phyloP scores from a whole-genome alignment of 2,797 vertebrate species.

The Manis pentadactyla region DNA sequence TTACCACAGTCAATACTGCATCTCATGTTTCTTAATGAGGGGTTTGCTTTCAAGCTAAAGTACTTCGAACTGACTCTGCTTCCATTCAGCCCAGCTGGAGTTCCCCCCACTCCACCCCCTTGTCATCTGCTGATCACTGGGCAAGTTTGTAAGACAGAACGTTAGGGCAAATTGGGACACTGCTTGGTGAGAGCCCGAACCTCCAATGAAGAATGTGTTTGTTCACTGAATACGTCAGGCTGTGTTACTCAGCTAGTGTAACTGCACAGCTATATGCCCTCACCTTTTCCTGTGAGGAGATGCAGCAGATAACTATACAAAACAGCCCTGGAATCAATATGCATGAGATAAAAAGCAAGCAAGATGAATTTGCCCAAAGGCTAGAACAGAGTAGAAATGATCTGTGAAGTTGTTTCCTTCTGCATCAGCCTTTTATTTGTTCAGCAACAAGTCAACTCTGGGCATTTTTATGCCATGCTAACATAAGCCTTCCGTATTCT shows the following conservation, averaged over 20 bases:
- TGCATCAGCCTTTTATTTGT: not conserved
- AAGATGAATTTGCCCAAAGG: constrained; percentile 20
- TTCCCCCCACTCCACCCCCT: not conserved
- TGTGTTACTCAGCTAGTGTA: constrained; percentile 78
- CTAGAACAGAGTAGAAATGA: not conserved
- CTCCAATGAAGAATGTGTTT: constrained; percentile 77
- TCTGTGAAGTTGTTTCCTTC: constrained; percentile 26
- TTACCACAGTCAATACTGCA: constrained; percentile 62
- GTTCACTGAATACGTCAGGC: constrained; percentile 75
- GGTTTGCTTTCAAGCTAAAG: constrained; percentile 78
- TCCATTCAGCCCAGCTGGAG: constrained; percentile 80
- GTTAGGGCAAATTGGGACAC: constrained; percentile 80
- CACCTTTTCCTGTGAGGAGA: constrained; percentile 39
- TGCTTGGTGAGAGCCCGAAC: constrained; percentile 75
- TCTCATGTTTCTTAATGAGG: constrained; percentile 81
- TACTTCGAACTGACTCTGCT: constrained; percentile 78
- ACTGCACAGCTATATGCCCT: constrained; percentile 60
- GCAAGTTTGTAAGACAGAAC: constrained; percentile 67
- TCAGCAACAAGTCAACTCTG: not conserved
- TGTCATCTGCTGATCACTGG: constrained; percentile 69
- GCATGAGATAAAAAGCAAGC: constrained; percentile 18
- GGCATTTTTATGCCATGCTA: not conserved
- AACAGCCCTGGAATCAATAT: constrained; percentile 23
- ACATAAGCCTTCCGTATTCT: not conserved
- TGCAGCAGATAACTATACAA: constrained; percentile 43